Base-by-base conservation (phyloP, 2,797 vertebrate genomes). In the Aldrovandia affinis region DNA sequence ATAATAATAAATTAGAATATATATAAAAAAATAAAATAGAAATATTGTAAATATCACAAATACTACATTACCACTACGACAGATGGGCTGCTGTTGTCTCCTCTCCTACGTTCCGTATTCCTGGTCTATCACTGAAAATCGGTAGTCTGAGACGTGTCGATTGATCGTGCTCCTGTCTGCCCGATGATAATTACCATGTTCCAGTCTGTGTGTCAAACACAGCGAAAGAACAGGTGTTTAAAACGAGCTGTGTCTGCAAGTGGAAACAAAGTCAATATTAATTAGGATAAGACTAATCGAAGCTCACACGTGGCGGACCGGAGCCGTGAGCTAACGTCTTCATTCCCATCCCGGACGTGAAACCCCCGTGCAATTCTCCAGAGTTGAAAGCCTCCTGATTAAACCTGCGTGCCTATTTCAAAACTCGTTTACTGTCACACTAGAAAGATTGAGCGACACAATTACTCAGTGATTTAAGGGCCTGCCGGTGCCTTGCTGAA, bases 221-320 rank as follows among this genome's bases (percentile, higher is more conserved):
- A n/a, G 73, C 9, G 39, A 47, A 12, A 20, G 10, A 77, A 44
- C 73, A 77, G 73, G 73, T 47, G 22, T 77, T 77, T 25, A 47
- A 77, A 77, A 44, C 9, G 3, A 47, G 73, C 73, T 20, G 10
- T 9, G 73, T 47, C 73, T 14, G 33, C 4, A 33, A 73, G 33
- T 39, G 68, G 68, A 39, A 47, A 12, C 6, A 47, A 25, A 44
- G 73, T 77, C 73, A 25, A 77, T 77, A 77, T 77, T 77, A 77
- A 77, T 77, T 77, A 44, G 73, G 25, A n/a, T 9, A 77, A 77
- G 42, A n/a, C 68, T 47, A 77, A 77, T 77, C 73, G 9, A 47
- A 47, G 20, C 73, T 12, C 8, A 22, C 22, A 6, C 42, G 9
- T 28, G 15, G 36, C 25, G 9, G 25, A 0, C 70, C 6, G 22